Evolutionary conservation across 2,888 invertebrate species (phyloP), one percentile per base, ranked within the genome.

Genomic region (Amiota communis): DNA sequence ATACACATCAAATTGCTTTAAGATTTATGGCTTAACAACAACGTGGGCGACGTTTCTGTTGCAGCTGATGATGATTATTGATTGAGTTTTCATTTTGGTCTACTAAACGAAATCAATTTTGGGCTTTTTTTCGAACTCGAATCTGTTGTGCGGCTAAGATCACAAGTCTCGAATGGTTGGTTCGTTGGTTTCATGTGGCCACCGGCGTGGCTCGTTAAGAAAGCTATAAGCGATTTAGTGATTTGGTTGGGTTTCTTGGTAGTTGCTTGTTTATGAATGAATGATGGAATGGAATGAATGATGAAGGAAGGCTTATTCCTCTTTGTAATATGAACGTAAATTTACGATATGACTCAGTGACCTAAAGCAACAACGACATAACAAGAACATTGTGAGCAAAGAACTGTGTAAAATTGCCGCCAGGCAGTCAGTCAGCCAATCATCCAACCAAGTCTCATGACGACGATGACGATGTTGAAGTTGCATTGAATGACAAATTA

Each of bases 1-100:
- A 36, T 81, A 83, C 83, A 84, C 83, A 84, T 83, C 86, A 83
- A 83, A 83, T 86, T 83, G 85, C 79, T 80, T 79, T 81, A 86
- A 83, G 83, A 83, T 83, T 83, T 83, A 83, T 83, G 86, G 53
- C 36, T 8, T 36, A 46, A 11, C 46, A 20, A 20, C 59, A 70
- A 57, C 70, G 36, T 84, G 82, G 36, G 36, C 36, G 36, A 36
- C 1, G 36, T 36, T 36, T 36, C 77, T 73, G 70, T 15, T 36
- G 10, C 86, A 8, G n/a, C 63, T 17, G 63, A n/a, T 49, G 53
- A 68, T 53, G 51, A 47, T 68, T 68, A 68, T 83, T 83, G 83
- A 86, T 83, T 83, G 83, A 83, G 83, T 86, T 86, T 83, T 83
- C 86, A 51, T 48, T 65, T 47, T 48, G 48, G n/a, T 8, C 13